A percentile compares a stretch with the other conserved stretches of the same genome.
Evolutionary conservation across 2,797 vertebrate species (phyloP).

Genomic region (Pangasius djambal): DNA sequence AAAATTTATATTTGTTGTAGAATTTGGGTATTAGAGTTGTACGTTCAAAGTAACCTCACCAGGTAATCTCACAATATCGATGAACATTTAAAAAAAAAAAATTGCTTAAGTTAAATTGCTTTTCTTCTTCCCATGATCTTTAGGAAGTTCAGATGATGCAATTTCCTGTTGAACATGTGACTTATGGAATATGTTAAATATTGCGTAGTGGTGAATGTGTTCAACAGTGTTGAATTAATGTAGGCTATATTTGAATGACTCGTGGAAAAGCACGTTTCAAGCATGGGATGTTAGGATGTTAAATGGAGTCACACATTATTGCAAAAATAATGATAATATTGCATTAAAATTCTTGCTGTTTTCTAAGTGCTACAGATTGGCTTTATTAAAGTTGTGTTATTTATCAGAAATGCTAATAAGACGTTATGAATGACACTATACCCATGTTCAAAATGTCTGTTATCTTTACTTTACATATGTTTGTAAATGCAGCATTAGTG

Average conservation of each 20-base stretch:
- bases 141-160: neutral
- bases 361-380: neutral
- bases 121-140: neutral
- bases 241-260: neutral
- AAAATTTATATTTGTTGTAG: neutral
- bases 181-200: neutral
- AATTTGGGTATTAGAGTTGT: neutral
- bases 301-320: neutral
- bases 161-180: neutral
- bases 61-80: neutral
- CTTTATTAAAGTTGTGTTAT: neutral
- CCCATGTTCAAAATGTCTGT: neutral
- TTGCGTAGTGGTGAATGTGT: neutral
- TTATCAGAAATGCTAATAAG: neutral
- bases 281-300: neutral
- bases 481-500: neutral
- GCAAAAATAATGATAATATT: neutral
- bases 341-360: neutral
- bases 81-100: neutral
- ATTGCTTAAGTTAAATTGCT: neutral
- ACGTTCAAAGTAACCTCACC: neutral
- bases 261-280: neutral
- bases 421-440: neutral
- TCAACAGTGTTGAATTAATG: neutral
- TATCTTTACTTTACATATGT: neutral